phyloP scores from a whole-genome alignment of 2,797 vertebrate species.

The Oryzias sinensis region DNA sequence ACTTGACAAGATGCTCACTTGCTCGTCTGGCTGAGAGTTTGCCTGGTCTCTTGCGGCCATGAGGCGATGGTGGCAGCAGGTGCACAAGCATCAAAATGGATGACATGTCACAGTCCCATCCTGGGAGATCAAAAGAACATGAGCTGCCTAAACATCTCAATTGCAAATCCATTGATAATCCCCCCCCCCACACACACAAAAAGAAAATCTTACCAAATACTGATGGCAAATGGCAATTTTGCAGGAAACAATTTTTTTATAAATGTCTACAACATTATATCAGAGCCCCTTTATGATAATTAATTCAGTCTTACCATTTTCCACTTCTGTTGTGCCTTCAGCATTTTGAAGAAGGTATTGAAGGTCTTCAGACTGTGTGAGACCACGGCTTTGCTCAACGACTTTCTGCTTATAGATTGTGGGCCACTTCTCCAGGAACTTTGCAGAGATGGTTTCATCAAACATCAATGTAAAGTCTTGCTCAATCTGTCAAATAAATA shows the following conservation, averaged over 20 bases:
- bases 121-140: not conserved
- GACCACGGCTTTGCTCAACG: conserved; percentile 12
- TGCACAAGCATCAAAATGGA: conserved; percentile 4
- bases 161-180: no score
- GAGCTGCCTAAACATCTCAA: no score
- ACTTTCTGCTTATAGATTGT: conserved; percentile 21
- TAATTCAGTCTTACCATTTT: conserved; percentile 1
- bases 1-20: conserved; percentile 3
- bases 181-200: no score
- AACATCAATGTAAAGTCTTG: conserved; percentile 6
- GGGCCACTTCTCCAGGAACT: conserved; percentile 35
- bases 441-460: conserved; percentile 1
- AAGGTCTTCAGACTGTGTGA: conserved; percentile 7
- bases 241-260: no score
- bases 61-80: conserved; percentile 8
- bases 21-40: conserved; percentile 16
- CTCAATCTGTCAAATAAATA: not conserved
- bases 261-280: no score
- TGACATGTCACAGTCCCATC: conserved; percentile 5
- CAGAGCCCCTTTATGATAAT: not conserved
- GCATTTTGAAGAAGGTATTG: not conserved
- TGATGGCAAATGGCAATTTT: no score
- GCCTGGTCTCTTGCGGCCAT: conserved; percentile 19
- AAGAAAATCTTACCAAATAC: no score
- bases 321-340: conserved; percentile 4